Evolutionary conservation across 2,888 invertebrate genomes (phyloP).

Genomic region (Agapostemon virescens): DNA sequence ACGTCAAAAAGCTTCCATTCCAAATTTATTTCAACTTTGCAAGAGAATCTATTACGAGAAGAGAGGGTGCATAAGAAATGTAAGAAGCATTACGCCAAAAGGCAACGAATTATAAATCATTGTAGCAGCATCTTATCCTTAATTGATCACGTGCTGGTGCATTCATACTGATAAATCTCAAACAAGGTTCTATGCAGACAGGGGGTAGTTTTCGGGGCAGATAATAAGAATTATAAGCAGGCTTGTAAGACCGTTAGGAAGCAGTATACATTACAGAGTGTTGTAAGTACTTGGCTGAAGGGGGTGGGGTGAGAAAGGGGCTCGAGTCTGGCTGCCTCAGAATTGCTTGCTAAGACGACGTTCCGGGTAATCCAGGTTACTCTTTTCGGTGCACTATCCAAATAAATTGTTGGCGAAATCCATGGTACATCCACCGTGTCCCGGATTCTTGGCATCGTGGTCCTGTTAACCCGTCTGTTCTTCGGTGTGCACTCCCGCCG

Average conservation of each 20-base stretch:
- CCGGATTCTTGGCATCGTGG: conserved; percentile 54
- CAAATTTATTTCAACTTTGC: too few species aligned
- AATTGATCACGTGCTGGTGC: too few species aligned
- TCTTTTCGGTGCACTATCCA: conserved; percentile 37
- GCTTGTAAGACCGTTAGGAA: conserved; percentile 57
- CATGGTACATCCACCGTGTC: conserved; percentile 30
- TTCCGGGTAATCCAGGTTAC: conserved; percentile 48
- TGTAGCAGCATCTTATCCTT: too few species aligned
- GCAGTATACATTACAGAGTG: conserved; percentile 30
- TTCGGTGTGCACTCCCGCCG: neutral
- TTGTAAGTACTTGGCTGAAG: neutral
- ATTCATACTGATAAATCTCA: too few species aligned
- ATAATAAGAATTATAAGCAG: conserved; percentile 29
- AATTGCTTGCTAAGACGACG: conserved; percentile 44
- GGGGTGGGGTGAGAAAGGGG: neutral
- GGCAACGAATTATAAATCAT: too few species aligned
- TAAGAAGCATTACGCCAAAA: too few species aligned
- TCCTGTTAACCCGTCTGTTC: conserved; percentile 24
- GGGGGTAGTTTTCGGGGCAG: too few species aligned
- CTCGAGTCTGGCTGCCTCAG: neutral
- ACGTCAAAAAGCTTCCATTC: too few species aligned
- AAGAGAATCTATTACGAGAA: too few species aligned
- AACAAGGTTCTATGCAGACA: too few species aligned
- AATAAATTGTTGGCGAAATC: conserved; percentile 60
- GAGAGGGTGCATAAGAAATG: too few species aligned